phyloP scores from a whole-genome alignment of 2,797 vertebrate species.

The Fratercula arctica region DNA sequence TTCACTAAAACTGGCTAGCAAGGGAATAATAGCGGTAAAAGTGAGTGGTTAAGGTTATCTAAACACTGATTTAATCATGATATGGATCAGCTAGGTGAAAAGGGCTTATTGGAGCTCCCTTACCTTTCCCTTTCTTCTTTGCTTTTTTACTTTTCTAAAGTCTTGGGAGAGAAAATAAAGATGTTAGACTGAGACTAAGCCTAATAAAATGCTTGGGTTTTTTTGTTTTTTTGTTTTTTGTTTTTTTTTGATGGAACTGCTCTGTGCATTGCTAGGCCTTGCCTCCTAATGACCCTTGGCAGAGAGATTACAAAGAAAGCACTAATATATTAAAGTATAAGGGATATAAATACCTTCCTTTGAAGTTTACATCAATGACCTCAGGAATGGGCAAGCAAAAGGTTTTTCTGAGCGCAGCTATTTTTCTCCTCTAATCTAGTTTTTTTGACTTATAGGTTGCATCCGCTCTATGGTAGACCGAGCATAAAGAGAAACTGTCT shows the following conservation, averaged over 20 bases:
- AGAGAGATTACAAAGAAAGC: neutral
- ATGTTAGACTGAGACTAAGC: neutral
- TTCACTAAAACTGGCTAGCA: neutral
- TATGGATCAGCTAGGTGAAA: neutral
- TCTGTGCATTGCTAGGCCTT: neutral
- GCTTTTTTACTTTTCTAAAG: neutral
- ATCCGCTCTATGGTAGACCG: neutral
- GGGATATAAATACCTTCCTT: conserved; percentile 6
- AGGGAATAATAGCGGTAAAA: neutral
- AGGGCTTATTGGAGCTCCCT: neutral
- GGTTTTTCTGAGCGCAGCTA: neutral
- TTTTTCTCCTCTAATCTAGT: conserved; percentile 20
- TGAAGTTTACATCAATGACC: conserved; percentile 22
- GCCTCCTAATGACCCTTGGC: neutral
- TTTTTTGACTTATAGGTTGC: neutral
- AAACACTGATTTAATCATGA: neutral
- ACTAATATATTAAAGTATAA: neutral
- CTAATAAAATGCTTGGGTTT: neutral
- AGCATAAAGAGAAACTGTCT: conserved; percentile 21
- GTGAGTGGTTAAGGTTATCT: neutral
- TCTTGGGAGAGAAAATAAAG: neutral
- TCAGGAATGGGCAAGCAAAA: conserved; percentile 19
- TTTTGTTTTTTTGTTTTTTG: neutral
- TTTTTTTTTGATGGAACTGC: neutral
- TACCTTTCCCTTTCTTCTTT: neutral